Evolutionary conservation across 2,113 vertebrate species (phyloP), one percentile per base, ranked within the genome.

Genomic region (Sigmodon hispidus): DNA sequence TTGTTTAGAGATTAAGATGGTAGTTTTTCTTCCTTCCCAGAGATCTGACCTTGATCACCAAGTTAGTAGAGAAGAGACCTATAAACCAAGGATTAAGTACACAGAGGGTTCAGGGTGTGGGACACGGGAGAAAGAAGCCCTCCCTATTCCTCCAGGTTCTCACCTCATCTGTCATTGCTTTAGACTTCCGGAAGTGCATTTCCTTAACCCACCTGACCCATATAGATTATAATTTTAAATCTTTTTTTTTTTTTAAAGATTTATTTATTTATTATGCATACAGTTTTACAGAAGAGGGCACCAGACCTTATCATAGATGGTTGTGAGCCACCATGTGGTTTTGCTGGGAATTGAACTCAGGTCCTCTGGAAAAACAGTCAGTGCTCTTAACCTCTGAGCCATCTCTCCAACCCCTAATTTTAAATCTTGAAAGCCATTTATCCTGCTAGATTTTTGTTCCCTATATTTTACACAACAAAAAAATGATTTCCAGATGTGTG

Each of bases 11-110:
- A 57, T 91, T 93, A 95, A 81, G 50, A 45, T 63, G 69, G 0
- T 89, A 90, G 11, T 40, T 29, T 96, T 34, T n/a, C 92, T 93
- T 91, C 96, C 13, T 94, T 95, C 50, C 34, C 67, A 63, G 70
- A 85, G 59, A 76, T n/a, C 45, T 80, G 84, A 61, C 61, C 77
- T 93, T 91, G 80, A 57, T 40, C 59, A 89, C 45, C 94, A 12
- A 61, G 31, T 93, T 72, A 70, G 45, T 88, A 72, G 65, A 80
- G 67, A 67, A 83, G 19, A 94, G 34, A 87, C 75, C 24, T 80
- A 4, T 67, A 88, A 92, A 57, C 85, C 55, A 88, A 93, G 31
- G 87, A 57, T 86, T 76, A 80, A 89, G 87, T 84, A 7, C 26
- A 83, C 31, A 87, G n/a, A 79, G 40, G 63, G 36, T 93, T 69